Percentiles rank a stretch among this genome's conserved stretches.
These are phyloP conservation scores for Trichopria drosophilae DNA, from an alignment of 2,888 invertebrate genomes.

Conservation along the genomic window DNA sequence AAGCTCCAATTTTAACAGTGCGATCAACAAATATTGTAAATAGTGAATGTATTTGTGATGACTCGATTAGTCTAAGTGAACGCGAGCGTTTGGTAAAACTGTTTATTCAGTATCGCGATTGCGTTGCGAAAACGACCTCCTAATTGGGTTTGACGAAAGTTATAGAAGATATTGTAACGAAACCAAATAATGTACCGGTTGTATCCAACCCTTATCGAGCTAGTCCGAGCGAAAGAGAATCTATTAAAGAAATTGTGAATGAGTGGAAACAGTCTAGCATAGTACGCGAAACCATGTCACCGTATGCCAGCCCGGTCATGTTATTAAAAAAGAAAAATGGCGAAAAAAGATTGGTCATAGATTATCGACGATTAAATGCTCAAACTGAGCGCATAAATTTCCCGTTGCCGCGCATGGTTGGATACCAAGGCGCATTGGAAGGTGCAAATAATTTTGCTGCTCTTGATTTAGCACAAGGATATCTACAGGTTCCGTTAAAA, in stretches of 20 bases:
- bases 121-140: too few relatives aligned
- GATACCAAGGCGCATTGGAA: conserved; percentile 19
- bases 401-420: conserved; percentile 29
- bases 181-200: conserved; percentile 9
- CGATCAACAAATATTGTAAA: too few relatives aligned
- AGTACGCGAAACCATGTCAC: conserved; percentile 26
- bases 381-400: conserved; percentile 26
- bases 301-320: conserved; percentile 33
- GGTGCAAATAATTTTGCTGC: conserved; percentile 12
- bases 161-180: conserved; percentile 17
- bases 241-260: conserved; percentile 24
- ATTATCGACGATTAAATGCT: conserved; percentile 29
- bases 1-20: too few relatives aligned
- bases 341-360: conserved; percentile 30
- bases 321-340: conserved; percentile 32
- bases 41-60: too few relatives aligned
- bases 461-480: conserved; percentile 25
- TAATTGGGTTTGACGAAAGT: too few relatives aligned
- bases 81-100: too few relatives aligned
- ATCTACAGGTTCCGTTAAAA: conserved; percentile 31
- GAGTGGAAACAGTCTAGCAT: conserved; percentile 30
- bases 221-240: conserved; percentile 16
- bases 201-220: conserved; percentile 21
- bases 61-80: too few relatives aligned
- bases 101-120: too few relatives aligned